phyloP scores from a whole-genome alignment of 2,888 invertebrate species.

The Oeneis ivallda region DNA sequence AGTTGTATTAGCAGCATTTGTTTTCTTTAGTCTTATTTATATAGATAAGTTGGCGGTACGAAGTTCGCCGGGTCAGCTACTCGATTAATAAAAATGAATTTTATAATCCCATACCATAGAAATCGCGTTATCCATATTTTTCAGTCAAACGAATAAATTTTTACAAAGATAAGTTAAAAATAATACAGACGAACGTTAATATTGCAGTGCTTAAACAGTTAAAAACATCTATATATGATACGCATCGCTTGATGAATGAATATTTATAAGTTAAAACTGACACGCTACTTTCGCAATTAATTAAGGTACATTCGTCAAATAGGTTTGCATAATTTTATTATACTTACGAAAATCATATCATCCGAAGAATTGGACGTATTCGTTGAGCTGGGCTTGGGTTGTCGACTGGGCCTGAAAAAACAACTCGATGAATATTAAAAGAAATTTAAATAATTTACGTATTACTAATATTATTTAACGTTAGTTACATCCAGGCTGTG shows the following conservation, averaged over 20 bases:
- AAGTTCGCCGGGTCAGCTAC: too few species aligned
- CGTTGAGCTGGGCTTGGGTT: constrained; percentile 20
- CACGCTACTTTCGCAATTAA: not conserved
- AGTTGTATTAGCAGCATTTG: too few species aligned
- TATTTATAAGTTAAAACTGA: not conserved
- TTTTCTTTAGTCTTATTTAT: too few species aligned
- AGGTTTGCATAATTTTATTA: constrained; percentile 14
- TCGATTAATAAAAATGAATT: constrained; percentile 13
- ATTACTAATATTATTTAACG: not conserved
- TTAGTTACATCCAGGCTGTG: too few species aligned
- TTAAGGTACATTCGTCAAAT: not conserved
- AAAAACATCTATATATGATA: not conserved
- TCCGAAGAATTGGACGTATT: constrained; percentile 65
- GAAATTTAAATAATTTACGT: not conserved
- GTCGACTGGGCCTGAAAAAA: constrained; percentile 20
- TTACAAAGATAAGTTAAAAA: too few species aligned
- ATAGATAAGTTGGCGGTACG: too few species aligned
- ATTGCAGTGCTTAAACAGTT: too few species aligned
- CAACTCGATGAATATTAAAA: not conserved
- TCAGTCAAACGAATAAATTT: not conserved
- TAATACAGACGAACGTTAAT: not conserved
- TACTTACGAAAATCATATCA: constrained; percentile 33
- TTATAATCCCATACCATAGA: not conserved
- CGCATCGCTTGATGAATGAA: not conserved
- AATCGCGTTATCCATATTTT: not conserved